phyloP scores from a whole-genome alignment of 2,113 vertebrate genomes.

The Sorex araneus region DNA sequence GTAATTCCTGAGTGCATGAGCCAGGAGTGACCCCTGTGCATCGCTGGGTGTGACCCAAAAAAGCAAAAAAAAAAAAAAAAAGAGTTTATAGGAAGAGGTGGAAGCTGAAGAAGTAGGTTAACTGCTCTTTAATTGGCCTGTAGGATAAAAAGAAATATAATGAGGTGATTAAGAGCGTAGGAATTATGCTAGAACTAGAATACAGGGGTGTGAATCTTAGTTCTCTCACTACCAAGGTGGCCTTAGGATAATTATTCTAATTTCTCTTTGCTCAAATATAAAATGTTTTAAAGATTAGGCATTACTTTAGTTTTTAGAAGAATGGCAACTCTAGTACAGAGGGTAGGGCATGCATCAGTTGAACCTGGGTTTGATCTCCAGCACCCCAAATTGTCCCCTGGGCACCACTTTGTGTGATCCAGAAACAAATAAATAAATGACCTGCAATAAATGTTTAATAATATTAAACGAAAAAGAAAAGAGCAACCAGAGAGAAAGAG shows the following conservation, averaged over 20 bases:
- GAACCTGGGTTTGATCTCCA: too few relatives aligned
- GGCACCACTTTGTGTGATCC: too few relatives aligned
- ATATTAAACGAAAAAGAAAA: background rate
- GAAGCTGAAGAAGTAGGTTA: constrained; percentile 5
- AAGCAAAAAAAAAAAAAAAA: too few relatives aligned
- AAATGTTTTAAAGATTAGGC: background rate
- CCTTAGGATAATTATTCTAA: constrained; percentile 17
- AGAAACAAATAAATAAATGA: too few relatives aligned
- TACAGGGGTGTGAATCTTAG: background rate
- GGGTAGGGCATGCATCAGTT: too few relatives aligned
- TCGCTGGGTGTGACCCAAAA: too few relatives aligned
- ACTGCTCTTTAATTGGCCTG: background rate
- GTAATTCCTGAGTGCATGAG: too few relatives aligned
- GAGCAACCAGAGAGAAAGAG: too few relatives aligned
- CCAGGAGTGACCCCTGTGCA: too few relatives aligned
- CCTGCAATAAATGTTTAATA: background rate
- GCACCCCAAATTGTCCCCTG: too few relatives aligned
- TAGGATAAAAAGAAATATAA: background rate
- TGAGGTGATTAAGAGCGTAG: background rate
- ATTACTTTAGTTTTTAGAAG: constrained; percentile 6
- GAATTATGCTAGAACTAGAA: background rate
- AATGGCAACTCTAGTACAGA: too few relatives aligned
- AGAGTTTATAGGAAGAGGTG: background rate
- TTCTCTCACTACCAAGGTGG: background rate
- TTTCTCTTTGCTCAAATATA: background rate